Evolutionary conservation across 2,797 vertebrate species (phyloP).

Genomic region (Alfaro cultratus): DNA sequence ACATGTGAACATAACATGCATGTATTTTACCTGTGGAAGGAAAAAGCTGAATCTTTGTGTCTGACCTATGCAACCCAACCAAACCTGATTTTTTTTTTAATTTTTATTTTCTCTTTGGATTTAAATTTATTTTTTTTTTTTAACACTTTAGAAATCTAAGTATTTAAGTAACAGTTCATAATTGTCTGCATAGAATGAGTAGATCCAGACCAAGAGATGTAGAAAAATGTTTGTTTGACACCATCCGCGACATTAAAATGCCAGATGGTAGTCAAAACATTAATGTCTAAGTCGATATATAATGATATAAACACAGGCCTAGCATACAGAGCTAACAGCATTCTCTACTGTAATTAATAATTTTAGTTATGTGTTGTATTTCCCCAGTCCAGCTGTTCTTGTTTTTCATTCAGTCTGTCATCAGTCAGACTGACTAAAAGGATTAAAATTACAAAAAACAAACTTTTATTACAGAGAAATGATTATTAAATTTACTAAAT

Average conservation of each 20-base stretch:
- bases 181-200: not conserved
- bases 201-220: not conserved
- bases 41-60: not conserved
- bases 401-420: not conserved
- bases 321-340: not conserved
- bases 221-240: not conserved
- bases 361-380: conserved; percentile 1
- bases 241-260: not conserved
- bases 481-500: not conserved
- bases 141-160: not conserved
- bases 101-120: not conserved
- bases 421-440: not conserved
- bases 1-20: not conserved
- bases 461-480: not conserved
- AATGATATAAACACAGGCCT: not conserved
- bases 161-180: not conserved
- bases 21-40: not conserved
- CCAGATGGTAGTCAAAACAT: not conserved
- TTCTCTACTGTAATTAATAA: not conserved
- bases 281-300: not conserved
- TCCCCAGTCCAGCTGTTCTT: not conserved
- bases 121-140: no score
- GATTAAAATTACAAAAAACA: not conserved
- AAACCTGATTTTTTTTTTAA: no score
- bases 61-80: not conserved